Evolutionary conservation across 2,888 invertebrate species (phyloP).

Genomic region (Lasioglossum lativentre): DNA sequence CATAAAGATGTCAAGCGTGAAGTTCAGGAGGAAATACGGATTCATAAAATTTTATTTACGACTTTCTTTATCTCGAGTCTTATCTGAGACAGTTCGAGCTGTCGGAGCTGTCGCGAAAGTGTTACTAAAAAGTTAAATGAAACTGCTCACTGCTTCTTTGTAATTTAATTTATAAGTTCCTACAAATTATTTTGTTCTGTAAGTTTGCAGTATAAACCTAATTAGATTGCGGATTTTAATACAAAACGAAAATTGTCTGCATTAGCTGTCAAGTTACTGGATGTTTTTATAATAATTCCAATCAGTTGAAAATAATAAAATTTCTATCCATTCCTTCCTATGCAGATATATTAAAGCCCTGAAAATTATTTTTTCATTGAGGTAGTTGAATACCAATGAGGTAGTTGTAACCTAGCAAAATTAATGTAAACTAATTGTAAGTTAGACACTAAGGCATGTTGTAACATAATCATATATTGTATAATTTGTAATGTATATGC

Average conservation of each 20-base stretch:
- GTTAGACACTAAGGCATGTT: too few species aligned
- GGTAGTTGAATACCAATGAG: too few species aligned
- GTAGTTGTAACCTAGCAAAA: too few species aligned
- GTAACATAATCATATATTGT: too few species aligned
- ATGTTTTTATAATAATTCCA: not conserved
- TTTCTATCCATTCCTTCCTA: too few species aligned
- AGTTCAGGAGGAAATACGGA: not conserved
- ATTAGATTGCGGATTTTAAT: not conserved
- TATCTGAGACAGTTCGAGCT: not conserved
- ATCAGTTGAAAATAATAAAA: too few species aligned
- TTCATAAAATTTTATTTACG: constrained; percentile 6
- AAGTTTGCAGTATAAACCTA: not conserved
- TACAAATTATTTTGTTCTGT: not conserved
- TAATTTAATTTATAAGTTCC: not conserved
- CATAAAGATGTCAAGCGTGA: constrained; percentile 2
- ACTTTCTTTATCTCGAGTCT: not conserved
- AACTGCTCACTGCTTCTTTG: not conserved
- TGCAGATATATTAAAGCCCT: too few species aligned
- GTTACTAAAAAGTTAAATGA: not conserved
- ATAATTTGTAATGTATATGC: too few species aligned
- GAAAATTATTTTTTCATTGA: too few species aligned
- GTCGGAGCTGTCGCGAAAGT: not conserved
- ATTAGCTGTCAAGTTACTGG: too few species aligned
- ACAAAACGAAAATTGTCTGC: too few species aligned
- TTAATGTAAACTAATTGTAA: too few species aligned